A percentile compares a stretch with the other conserved stretches of the same genome.
Conservation (phyloP, 2,797 vertebrate genomes). For the Chiloscyllium punctatum region DNA sequence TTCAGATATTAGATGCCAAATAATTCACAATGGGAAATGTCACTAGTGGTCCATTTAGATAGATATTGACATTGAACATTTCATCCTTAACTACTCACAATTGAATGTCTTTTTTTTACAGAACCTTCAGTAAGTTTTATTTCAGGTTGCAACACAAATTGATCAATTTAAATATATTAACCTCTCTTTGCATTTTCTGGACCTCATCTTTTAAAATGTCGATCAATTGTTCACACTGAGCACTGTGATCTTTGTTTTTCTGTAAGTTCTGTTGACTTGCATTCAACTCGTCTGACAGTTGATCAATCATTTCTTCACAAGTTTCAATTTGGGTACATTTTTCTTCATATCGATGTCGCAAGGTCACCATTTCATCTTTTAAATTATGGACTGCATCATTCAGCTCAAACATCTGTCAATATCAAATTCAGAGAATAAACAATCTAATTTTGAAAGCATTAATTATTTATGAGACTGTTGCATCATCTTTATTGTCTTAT, state of each 20-base stretch:
- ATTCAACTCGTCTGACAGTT: constrained; percentile 56
- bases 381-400: constrained; percentile 43
- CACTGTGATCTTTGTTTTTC: constrained; percentile 44
- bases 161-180: constrained; percentile 35
- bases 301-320: constrained; percentile 55
- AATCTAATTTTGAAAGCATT: constrained; percentile 15
- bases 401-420: constrained; percentile 47
- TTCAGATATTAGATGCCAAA: not conserved
- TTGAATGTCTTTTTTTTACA: not conserved
- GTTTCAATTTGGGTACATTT: constrained; percentile 56
- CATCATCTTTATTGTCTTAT: not conserved
- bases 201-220: constrained; percentile 47
- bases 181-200: constrained; percentile 50
- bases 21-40: not conserved
- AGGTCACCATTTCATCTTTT: constrained; percentile 53
- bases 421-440: constrained; percentile 4
- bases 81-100: not conserved
- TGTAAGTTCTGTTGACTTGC: constrained; percentile 48
- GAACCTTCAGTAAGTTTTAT: not conserved
- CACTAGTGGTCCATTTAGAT: not conserved
- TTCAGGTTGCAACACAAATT: not conserved
- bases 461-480: not conserved
- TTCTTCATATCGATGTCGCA: constrained; percentile 50
- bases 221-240: constrained; percentile 45
- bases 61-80: not conserved